A percentile compares a stretch with the other conserved stretches of the same genome.
These are phyloP conservation scores for Carabus problematicus DNA, from an alignment of 2,888 invertebrate genomes.

Conservation along the genomic window DNA sequence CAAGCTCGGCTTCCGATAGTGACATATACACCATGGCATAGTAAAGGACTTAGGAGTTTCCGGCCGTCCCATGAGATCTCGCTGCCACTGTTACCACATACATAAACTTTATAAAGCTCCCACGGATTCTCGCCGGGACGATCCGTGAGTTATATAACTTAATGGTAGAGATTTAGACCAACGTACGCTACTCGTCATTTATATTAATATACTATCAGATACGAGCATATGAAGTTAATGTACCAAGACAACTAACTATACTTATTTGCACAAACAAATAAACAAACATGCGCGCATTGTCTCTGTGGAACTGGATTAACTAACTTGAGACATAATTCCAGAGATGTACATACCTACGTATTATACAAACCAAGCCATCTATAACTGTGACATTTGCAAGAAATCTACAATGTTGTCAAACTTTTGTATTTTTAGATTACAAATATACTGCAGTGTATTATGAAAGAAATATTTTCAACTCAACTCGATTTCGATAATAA, in stretches of 20 bases:
- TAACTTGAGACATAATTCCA: too few relatives aligned
- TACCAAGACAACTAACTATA: neutral
- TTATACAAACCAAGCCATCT: too few relatives aligned
- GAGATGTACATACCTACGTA: too few relatives aligned
- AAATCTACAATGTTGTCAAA: too few relatives aligned
- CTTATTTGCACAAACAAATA: neutral
- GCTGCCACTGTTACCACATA: neutral
- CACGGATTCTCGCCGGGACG: neutral
- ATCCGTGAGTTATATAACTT: slow-evolving; percentile 36
- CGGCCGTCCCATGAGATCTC: too few relatives aligned
- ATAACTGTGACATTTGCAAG: too few relatives aligned
- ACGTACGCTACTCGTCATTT: slow-evolving; percentile 32
- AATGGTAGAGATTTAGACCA: slow-evolving; percentile 39
- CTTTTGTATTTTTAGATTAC: too few relatives aligned
- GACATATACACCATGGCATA: neutral
- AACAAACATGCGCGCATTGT: neutral
- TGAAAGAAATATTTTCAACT: too few relatives aligned
- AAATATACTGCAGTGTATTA: too few relatives aligned
- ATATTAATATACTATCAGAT: slow-evolving; percentile 20
- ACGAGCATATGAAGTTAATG: neutral
- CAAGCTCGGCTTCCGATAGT: neutral
- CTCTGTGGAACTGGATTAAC: neutral
- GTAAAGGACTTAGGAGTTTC: too few relatives aligned
- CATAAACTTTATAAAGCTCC: slow-evolving; percentile 39
- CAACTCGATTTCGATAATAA: too few relatives aligned